Conservation (phyloP, 2,797 vertebrate genomes). For the Cynodonichthys magdalenae region DNA sequence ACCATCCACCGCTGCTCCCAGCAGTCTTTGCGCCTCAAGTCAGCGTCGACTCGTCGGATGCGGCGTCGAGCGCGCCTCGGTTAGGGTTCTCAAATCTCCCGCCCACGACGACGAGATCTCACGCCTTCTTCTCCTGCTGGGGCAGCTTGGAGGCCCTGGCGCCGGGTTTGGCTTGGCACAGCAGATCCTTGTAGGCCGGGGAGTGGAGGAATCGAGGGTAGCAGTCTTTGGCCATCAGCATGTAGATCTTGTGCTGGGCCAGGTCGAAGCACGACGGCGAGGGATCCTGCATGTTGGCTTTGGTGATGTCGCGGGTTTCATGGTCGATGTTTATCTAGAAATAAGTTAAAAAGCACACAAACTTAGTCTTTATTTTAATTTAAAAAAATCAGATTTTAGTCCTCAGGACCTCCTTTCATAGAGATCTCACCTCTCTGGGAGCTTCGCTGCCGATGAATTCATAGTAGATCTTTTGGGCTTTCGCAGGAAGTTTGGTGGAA, state of each 20-base stretch:
- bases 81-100: slow-evolving; percentile 25
- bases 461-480: slow-evolving; percentile 92
- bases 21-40: slow-evolving; percentile 12
- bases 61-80: slow-evolving; percentile 18
- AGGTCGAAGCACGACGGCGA: slow-evolving; percentile 74
- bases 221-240: slow-evolving; percentile 86
- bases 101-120: slow-evolving; percentile 8
- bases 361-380: slow-evolving; percentile 10
- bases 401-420: too few species aligned
- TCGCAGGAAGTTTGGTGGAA: slow-evolving; percentile 82
- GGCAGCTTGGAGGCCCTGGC: slow-evolving; percentile 41
- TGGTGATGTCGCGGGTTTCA: slow-evolving; percentile 83
- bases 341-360: slow-evolving; percentile 1
- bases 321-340: slow-evolving; percentile 84
- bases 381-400: background rate
- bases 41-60: slow-evolving; percentile 17
- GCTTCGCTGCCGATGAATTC: slow-evolving; percentile 94
- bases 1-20: slow-evolving; percentile 5
- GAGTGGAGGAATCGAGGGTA: slow-evolving; percentile 84
- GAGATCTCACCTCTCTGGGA: slow-evolving; percentile 89
- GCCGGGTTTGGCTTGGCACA: slow-evolving; percentile 64
- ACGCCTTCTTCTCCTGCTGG: slow-evolving; percentile 54
- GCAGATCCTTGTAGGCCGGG: slow-evolving; percentile 68
- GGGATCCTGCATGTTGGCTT: slow-evolving; percentile 73
- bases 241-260: slow-evolving; percentile 83